These are phyloP conservation scores for Salmo trutta DNA, from an alignment of 2,797 vertebrate species.

Conservation along the genomic window DNA sequence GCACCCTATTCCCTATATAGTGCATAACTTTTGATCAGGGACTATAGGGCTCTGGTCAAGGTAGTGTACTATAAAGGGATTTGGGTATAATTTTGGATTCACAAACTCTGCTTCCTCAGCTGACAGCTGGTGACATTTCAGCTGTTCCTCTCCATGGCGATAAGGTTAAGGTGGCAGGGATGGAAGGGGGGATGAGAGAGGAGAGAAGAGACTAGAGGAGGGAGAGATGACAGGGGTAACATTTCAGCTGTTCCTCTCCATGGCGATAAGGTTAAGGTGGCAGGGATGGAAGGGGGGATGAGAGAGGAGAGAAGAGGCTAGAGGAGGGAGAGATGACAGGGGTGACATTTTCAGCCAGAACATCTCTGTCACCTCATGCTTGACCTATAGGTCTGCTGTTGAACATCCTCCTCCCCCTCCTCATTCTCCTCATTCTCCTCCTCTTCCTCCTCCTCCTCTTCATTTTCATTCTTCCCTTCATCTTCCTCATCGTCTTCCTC, in stretches of 20 bases:
- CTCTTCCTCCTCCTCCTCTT: neutral
- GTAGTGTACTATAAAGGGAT: neutral
- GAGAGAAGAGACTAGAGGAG: slow-evolving; percentile 33
- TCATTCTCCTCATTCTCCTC: neutral
- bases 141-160: slow-evolving; percentile 35
- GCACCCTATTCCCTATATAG: neutral
- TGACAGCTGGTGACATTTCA: slow-evolving; percentile 66
- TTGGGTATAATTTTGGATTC: neutral
- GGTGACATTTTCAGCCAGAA: neutral
- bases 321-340: slow-evolving; percentile 22
- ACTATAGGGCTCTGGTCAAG: neutral
- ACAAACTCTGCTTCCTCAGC: slow-evolving; percentile 7
- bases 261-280: slow-evolving; percentile 55
- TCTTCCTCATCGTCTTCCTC: too few relatives aligned
- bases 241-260: slow-evolving; percentile 37
- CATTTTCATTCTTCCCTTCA: neutral
- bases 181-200: slow-evolving; percentile 26
- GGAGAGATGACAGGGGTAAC: slow-evolving; percentile 53
- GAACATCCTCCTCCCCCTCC: neutral
- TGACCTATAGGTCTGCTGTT: neutral
- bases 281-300: slow-evolving; percentile 37
- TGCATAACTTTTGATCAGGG: neutral
- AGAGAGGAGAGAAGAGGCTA: slow-evolving; percentile 25
- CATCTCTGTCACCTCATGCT: neutral
- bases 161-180: slow-evolving; percentile 53